Percentiles rank a stretch among this genome's conserved stretches.
Conservation (phyloP, 2,113 vertebrate species). For the Lophius piscatorius region DNA sequence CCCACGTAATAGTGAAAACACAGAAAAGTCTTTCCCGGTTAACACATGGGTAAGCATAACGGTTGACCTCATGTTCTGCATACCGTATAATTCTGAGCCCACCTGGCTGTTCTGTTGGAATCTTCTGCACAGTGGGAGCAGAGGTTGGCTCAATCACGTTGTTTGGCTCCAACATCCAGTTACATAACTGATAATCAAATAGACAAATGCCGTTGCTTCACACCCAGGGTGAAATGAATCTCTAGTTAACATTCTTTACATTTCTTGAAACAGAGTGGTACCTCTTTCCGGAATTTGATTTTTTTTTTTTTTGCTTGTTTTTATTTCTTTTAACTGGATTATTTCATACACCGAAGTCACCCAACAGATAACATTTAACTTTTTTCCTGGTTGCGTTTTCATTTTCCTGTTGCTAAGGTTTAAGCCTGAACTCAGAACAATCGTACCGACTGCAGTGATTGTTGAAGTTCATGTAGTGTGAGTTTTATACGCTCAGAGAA, state of each 20-base stretch:
- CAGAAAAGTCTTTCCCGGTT: too few relatives aligned
- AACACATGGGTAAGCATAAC: conserved; percentile 6
- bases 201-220: conserved; percentile 37
- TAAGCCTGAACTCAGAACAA: too few relatives aligned
- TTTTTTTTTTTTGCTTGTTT: neutral
- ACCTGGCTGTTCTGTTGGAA: conserved; percentile 10
- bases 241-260: neutral
- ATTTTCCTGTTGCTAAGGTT: too few relatives aligned
- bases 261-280: neutral
- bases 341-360: too few relatives aligned
- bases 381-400: too few relatives aligned
- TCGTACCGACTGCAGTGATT: too few relatives aligned
- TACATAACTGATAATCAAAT: conserved; percentile 51
- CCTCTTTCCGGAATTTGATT: neutral
- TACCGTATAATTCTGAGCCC: neutral
- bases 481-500: conserved; percentile 18
- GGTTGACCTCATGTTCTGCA: neutral
- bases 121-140: conserved; percentile 20
- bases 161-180: conserved; percentile 16
- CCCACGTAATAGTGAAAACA: too few relatives aligned
- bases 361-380: too few relatives aligned
- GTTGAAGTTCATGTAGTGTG: too few relatives aligned
- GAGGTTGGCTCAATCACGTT: conserved; percentile 18
- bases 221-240: conserved; percentile 11
- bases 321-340: too few relatives aligned